Evolutionary conservation across 2,888 invertebrate species (phyloP).

Genomic region (Brachyptera putata): DNA sequence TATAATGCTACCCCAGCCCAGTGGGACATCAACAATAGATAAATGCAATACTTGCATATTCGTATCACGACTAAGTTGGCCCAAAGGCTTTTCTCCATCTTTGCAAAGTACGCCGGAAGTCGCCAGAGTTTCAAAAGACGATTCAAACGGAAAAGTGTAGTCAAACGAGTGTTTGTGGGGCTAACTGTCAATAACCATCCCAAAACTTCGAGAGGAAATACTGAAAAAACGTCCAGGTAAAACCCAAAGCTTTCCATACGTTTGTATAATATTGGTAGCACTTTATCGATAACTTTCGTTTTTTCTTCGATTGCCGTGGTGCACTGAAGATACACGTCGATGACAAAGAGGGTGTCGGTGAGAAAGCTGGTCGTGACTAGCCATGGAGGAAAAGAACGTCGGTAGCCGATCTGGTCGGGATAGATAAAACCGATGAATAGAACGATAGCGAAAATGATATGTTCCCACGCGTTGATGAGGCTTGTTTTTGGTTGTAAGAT

Average conservation of each 20-base stretch:
- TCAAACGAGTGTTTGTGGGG: background rate
- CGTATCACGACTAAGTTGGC: slow-evolving; percentile 37
- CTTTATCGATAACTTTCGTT: too few species aligned
- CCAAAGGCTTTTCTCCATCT: slow-evolving; percentile 45
- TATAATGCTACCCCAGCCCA: slow-evolving; percentile 53
- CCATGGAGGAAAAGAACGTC: slow-evolving; percentile 45
- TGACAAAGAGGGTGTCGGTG: slow-evolving; percentile 45
- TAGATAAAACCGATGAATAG: too few species aligned
- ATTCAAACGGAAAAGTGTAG: slow-evolving; percentile 46
- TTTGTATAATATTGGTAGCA: too few species aligned
- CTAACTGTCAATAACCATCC: background rate
- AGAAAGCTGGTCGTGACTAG: slow-evolving; percentile 45
- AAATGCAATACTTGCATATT: slow-evolving; percentile 49
- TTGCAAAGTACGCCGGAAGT: slow-evolving; percentile 48
- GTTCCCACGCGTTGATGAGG: slow-evolving; percentile 51
- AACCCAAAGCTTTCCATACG: too few species aligned
- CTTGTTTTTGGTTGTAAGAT: slow-evolving; percentile 48
- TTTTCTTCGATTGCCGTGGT: too few species aligned
- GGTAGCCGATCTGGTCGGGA: slow-evolving; percentile 46
- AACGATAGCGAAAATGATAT: too few species aligned
- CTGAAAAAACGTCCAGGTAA: slow-evolving; percentile 50
- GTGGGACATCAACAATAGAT: slow-evolving; percentile 48
- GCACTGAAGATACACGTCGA: too few species aligned
- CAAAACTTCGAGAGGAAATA: slow-evolving; percentile 51
- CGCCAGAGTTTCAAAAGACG: slow-evolving; percentile 53